Base-by-base conservation (phyloP, 2,113 vertebrate species). In the Salvelinus namaycush region DNA sequence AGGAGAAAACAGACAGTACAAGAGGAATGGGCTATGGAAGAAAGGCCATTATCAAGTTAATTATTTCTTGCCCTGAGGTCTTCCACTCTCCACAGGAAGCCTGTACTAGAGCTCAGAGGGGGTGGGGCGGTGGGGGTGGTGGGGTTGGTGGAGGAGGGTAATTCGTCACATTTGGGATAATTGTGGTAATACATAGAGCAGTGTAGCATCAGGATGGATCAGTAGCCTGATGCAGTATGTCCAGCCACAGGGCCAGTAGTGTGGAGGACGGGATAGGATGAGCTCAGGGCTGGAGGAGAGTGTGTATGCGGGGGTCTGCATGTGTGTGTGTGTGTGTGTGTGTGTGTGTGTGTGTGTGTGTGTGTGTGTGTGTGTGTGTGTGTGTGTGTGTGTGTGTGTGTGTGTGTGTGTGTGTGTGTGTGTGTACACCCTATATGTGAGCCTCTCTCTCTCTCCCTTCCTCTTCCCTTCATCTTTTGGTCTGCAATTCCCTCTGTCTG, bases 31-130 rank as follows among this genome's bases (percentile, higher is more conserved):
- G 74, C 74, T 60, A 69, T 80, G 75, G 66, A 79, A 78, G 76
- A 76, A 60, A 88, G 84, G 72, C 84, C 83, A 89, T 93, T 91
- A 91, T 89, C 86, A 87, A 89, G 84, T 88, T 90, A 91, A 92
- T 92, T 90, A 91, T 90, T 85, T 88, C 79, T 87, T 83, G 84
- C 87, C 86, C 82, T 4, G 80, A 84, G 83, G 87, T 86, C 77
- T 74, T 87, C 60, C 74, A 83, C 82, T 76, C 85, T 88, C 85
- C 81, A 72, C 80, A 81, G 78, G 83, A 88, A 73, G 72, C 62
- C 69, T 77, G 39, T 67, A 22, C 18, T 27, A 26, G 11, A 34
- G 75, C 80, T 80, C 67, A 70, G 72, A 27, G 48, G 24, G 67
- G 48, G 48, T 8, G n/a, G 73, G 68, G n/a, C n/a, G n/a, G 67